Evolutionary conservation across 2,113 vertebrate species (phyloP), one percentile per base, ranked within the genome.

Genomic region (Solea solea): DNA sequence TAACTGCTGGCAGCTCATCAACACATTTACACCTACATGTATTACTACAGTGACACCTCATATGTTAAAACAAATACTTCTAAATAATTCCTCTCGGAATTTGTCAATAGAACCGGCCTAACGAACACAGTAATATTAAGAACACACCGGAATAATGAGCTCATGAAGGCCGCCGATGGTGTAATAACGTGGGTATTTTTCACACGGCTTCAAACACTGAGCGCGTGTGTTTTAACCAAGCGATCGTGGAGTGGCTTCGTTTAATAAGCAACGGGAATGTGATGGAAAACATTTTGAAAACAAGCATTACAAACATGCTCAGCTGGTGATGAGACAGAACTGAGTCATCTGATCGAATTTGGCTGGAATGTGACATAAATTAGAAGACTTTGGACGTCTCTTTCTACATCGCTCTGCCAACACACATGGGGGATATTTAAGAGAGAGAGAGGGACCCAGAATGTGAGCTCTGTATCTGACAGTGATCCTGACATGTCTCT

Each of bases 291-390:
- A 67, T 63, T 78, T 74, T 49, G 28, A 61, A 74, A 82, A 76
- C 50, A 21, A 64, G 64, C 62, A 82, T 69, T 64, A 82, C 82
- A 85, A 86, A 86, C 72, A 82, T 45, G 67, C 63, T 78, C 72
- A 82, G 76, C 80, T 71, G 74, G 64, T 60, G 78, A 81, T 78
- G 86, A 86, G 73, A 82, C 78, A 77, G 72, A 83, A 73, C 55
- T 84, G 84, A 89, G 86, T 83, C 82, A 80, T 87, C 72, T 69
- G 49, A 77, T 69, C 49, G 53, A 70, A 81, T 81, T 63, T 86
- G 74, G 79, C 83, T 45, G 1, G 9, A 69, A 45, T 39, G 53
- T 34, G 4, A 83, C 76, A 84, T 80, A 66, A 67, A 88, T 84
- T 82, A 85, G 61, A 77, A 78, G 55, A 56, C 44, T 75, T 81